These are phyloP conservation scores for Drosophila kambysellisi DNA, from an alignment of 2,888 invertebrate species.

Conservation along the genomic window DNA sequence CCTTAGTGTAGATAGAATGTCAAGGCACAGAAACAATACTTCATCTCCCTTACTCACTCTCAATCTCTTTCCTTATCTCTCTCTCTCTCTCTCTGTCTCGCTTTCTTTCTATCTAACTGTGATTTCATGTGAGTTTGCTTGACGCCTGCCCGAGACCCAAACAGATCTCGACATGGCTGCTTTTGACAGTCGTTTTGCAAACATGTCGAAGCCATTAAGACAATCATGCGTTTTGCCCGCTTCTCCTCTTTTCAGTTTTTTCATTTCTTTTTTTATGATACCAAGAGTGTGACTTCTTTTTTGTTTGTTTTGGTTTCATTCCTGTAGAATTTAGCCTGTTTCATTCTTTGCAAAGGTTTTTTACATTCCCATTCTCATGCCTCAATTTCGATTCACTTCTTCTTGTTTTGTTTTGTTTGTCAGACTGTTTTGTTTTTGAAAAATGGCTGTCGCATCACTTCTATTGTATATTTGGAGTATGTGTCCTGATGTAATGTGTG, in stretches of 20 bases:
- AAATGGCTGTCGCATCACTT: conserved; percentile 80
- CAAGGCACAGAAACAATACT: conserved; percentile 42
- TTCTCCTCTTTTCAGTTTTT: conserved; percentile 12
- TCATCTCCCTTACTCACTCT: conserved; percentile 15
- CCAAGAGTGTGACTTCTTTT: conserved; percentile 7
- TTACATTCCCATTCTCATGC: conserved; percentile 26
- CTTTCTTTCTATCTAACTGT: conserved; percentile 26
- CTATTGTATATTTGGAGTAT: conserved; percentile 73
- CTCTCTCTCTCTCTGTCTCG: not conserved
- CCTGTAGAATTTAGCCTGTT: conserved; percentile 44
- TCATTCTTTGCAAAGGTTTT: conserved; percentile 23
- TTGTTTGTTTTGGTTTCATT: conserved; percentile 43
- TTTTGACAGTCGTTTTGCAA: conserved; percentile 82
- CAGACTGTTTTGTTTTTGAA: conserved; percentile 78
- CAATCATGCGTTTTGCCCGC: conserved; percentile 73
- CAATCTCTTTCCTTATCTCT: not conserved
- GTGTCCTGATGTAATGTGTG: conserved; percentile 34
- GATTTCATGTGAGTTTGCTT: conserved; percentile 47
- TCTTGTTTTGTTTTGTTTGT: conserved; percentile 46
- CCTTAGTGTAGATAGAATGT: not conserved
- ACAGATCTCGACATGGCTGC: conserved; percentile 54
- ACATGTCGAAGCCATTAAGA: conserved; percentile 81
- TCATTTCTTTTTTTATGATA: conserved; percentile 8
- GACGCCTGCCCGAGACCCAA: conserved; percentile 32
- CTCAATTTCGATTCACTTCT: conserved; percentile 29